Evolutionary conservation across 2,797 vertebrate genomes (phyloP).

Genomic region (Carapus acus): DNA sequence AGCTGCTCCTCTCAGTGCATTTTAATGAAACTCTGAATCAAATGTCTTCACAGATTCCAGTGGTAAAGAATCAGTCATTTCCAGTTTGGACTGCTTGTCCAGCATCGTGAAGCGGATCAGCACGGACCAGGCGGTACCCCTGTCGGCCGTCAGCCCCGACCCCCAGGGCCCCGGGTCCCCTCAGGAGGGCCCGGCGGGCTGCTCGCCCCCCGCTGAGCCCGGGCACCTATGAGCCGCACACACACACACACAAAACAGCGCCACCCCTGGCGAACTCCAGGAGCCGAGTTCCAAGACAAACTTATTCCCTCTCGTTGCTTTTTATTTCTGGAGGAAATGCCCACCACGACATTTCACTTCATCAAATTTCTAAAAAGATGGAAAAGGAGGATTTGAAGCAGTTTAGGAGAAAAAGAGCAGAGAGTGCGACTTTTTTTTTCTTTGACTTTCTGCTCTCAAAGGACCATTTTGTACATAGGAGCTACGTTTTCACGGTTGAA

Average conservation of each 20-base stretch:
- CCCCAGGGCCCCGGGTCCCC: constrained; percentile 54
- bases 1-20: neutral
- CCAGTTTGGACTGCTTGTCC: constrained; percentile 86
- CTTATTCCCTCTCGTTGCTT: constrained; percentile 3
- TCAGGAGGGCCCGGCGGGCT: constrained; percentile 37
- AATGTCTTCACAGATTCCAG: constrained; percentile 71
- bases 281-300: constrained; percentile 19
- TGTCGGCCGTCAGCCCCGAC: constrained; percentile 48
- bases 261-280: constrained; percentile 53
- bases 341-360: neutral
- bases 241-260: too few relatives aligned
- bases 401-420: too few relatives aligned
- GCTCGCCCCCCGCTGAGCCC: constrained; percentile 30
- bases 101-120: constrained; percentile 92
- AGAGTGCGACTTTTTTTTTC: too few relatives aligned
- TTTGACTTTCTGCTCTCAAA: constrained; percentile 49
- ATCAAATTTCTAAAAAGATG: too few relatives aligned
- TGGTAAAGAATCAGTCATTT: constrained; percentile 75
- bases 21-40: too few relatives aligned
- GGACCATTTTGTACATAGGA: constrained; percentile 83
- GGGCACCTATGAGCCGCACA: constrained; percentile 74
- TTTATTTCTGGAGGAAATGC: neutral
- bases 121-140: constrained; percentile 69
- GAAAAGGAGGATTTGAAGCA: too few relatives aligned
- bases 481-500: constrained; percentile 8